A percentile compares a stretch with the other conserved stretches of the same genome.
Evolutionary conservation across 53 echinoderm and acorn worm genomes (phyloP).

Genomic region (Zoroaster sp.): DNA sequence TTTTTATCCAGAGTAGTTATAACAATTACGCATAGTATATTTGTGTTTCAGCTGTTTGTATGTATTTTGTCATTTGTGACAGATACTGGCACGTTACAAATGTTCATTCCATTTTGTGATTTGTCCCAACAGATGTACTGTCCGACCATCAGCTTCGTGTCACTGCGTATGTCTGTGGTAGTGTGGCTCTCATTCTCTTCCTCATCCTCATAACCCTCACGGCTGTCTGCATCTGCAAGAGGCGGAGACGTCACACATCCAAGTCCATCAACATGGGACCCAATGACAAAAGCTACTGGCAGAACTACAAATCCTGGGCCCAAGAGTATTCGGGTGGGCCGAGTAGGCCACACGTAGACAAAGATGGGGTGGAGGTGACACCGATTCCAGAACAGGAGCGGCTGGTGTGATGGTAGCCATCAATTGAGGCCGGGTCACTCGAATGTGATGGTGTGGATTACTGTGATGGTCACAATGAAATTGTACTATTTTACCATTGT

Average conservation of each 20-base stretch:
- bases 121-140: not conserved
- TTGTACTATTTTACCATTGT: too few relatives aligned
- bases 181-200: slow-evolving; percentile 18
- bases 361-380: not conserved
- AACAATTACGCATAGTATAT: too few relatives aligned
- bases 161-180: slow-evolving; percentile 14
- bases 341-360: not conserved
- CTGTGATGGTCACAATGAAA: too few relatives aligned
- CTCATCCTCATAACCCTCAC: slow-evolving; percentile 27
- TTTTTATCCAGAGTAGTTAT: too few relatives aligned
- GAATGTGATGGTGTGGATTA: too few relatives aligned
- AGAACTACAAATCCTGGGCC: slow-evolving; percentile 56
- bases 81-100: too few relatives aligned
- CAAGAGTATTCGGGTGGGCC: slow-evolving; percentile 2
- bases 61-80: not conserved
- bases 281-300: slow-evolving; percentile 50
- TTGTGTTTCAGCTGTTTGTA: not conserved
- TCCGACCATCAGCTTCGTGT: not conserved
- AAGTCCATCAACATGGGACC: slow-evolving; percentile 34
- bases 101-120: not conserved
- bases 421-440: too few relatives aligned
- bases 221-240: slow-evolving; percentile 12
- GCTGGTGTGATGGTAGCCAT: not conserved
- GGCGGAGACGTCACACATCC: not conserved
- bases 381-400: slow-evolving; percentile 19